Base-by-base conservation (phyloP, 2,888 invertebrate species). In the Digitonthophagus gazella region DNA sequence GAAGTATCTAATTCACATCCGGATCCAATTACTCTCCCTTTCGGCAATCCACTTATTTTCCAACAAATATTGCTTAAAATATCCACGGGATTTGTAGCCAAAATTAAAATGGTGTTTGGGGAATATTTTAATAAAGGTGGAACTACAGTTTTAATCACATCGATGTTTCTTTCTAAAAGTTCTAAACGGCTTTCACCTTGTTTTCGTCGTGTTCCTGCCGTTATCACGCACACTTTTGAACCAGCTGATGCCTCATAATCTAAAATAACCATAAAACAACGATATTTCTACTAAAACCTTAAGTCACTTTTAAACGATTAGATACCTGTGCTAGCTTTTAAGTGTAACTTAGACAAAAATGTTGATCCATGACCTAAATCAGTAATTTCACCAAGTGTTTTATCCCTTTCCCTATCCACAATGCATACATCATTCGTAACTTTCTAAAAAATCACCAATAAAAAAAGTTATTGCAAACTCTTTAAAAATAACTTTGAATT, bases 1-100 rank as follows among this genome's bases (percentile, higher is more conserved):
- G 95, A 93, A 0, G 96, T 95, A 83, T 97, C 97, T 76, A 97
- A 86, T 84, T 96, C 96, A 57, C 96, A 96, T 3, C 97, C 97
- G 61, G 95, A 94, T 6, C 97, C 97, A 79, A 97, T 91, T 65
- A 97, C 93, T 54, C 92, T 74, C 80, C 95, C 88, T 80, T 91
- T 90, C 6, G 97, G 96, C 74, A 97, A 85, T 4, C 96, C 96
- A 73, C 95, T 95, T 68, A 97, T 81, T 83, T 94, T 96, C 96
- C 96, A 97, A 14, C 96, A 91, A 8, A 96, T 94, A 81, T 94
- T 96, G 0, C 96, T 96, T 78, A 97, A 85, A 71, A 97, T 91
- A 80, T 97, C 97, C 20, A 96, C 95, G 0, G 97, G 97, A 82
- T 97, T 97, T 75, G 94, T 93, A 3, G 97, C 96, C 77, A 97